These are phyloP conservation scores for Oxyscelio sp. DNA, from an alignment of 2,888 invertebrate species.

Conservation along the genomic window DNA sequence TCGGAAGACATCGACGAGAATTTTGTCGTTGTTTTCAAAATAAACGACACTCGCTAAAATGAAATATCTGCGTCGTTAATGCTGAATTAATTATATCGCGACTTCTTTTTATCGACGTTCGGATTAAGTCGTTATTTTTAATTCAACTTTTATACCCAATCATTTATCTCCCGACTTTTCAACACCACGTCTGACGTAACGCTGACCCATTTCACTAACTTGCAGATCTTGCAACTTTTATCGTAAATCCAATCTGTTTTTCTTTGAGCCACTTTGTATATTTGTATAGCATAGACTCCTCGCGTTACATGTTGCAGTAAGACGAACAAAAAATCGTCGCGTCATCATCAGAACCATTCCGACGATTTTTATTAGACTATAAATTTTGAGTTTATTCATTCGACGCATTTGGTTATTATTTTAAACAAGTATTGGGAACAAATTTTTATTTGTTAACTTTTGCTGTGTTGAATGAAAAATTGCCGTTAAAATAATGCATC, in stretches of 20 bases:
- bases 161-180: conserved; percentile 56
- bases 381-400: conserved; percentile 21
- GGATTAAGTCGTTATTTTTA: conserved; percentile 30
- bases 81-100: not conserved
- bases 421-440: not conserved
- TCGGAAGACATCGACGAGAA: conserved; percentile 49
- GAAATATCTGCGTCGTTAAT: conserved; percentile 1
- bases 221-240: conserved; percentile 49
- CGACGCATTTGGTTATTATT: not conserved
- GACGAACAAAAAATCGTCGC: conserved; percentile 29
- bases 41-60: not conserved
- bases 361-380: conserved; percentile 15
- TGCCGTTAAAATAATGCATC: too few relatives aligned
- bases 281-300: conserved; percentile 25
- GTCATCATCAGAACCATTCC: conserved; percentile 26
- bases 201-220: conserved; percentile 45
- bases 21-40: conserved; percentile 6
- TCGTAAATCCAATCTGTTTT: conserved; percentile 72
- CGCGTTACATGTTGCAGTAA: conserved; percentile 7
- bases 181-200: conserved; percentile 38
- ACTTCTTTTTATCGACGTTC: not conserved
- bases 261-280: conserved; percentile 61
- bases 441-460: not conserved
- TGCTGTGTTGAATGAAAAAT: too few relatives aligned
- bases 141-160: conserved; percentile 21